These are phyloP conservation scores for Calcarius ornatus DNA, from an alignment of 2,113 vertebrate genomes.

Conservation along the genomic window DNA sequence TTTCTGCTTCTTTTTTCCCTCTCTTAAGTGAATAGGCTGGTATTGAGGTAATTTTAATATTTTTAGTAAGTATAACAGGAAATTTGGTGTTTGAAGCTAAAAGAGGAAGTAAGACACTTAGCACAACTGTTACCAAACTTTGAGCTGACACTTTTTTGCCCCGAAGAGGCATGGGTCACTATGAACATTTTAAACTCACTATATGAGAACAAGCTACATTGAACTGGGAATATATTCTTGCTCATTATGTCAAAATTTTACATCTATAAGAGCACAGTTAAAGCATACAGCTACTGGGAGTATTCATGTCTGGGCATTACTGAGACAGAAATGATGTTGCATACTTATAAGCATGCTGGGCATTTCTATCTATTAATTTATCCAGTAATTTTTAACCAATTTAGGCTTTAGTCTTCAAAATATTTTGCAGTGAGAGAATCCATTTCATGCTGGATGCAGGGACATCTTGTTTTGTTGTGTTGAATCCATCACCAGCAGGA, in stretches of 20 bases:
- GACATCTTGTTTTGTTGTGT: neutral
- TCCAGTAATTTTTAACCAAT: neutral
- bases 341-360: neutral
- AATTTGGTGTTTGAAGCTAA: slow-evolving; percentile 38
- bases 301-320: neutral
- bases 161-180: neutral
- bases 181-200: slow-evolving; percentile 6
- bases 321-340: neutral
- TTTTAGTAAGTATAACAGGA: slow-evolving; percentile 48
- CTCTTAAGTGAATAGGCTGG: neutral
- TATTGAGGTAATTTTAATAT: slow-evolving; percentile 66
- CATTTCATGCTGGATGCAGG: neutral
- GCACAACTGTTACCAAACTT: neutral
- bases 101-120: slow-evolving; percentile 27
- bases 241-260: neutral
- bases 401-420: neutral
- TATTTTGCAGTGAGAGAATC: neutral
- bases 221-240: neutral
- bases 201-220: neutral
- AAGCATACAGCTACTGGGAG: neutral
- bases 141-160: neutral
- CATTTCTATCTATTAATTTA: neutral
- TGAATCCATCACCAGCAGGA: neutral
- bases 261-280: neutral
- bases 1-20: slow-evolving; percentile 30